These are phyloP conservation scores for Keiferia lycopersicella DNA, from an alignment of 2,888 invertebrate species.

Conservation along the genomic window DNA sequence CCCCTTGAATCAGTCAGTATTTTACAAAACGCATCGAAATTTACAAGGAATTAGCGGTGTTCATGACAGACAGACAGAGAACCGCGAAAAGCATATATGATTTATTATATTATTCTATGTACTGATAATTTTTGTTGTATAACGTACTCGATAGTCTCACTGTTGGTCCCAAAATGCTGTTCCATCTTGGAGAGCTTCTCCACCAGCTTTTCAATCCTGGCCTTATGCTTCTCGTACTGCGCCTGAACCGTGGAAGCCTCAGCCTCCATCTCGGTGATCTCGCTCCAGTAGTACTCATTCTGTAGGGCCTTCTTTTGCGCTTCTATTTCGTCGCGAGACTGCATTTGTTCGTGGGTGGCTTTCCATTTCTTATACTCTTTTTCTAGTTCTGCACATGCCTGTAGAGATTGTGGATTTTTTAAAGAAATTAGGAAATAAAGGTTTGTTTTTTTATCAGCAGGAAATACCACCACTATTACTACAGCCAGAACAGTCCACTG, in stretches of 20 bases:
- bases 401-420: slow-evolving; percentile 6
- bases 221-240: slow-evolving; percentile 67
- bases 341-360: slow-evolving; percentile 76
- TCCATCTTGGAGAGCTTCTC: slow-evolving; percentile 61
- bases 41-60: too few relatives aligned
- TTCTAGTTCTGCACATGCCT: slow-evolving; percentile 65
- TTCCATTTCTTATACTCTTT: slow-evolving; percentile 78
- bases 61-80: too few relatives aligned
- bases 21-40: too few relatives aligned
- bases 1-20: too few relatives aligned
- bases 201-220: slow-evolving; percentile 60
- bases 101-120: too few relatives aligned
- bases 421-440: too few relatives aligned
- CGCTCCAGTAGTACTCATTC: slow-evolving; percentile 80
- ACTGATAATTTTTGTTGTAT: too few relatives aligned
- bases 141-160: slow-evolving; percentile 70
- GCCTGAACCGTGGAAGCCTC: slow-evolving; percentile 63
- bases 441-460: neutral
- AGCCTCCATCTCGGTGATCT: slow-evolving; percentile 65
- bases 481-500: too few relatives aligned
- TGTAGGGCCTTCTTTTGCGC: slow-evolving; percentile 70
- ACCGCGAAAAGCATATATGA: too few relatives aligned
- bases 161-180: slow-evolving; percentile 57
- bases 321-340: slow-evolving; percentile 78
- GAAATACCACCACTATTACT: too few relatives aligned